Percentiles rank a stretch among this genome's conserved stretches.
These are phyloP conservation scores for Rambutsinella grinnellia DNA, from an alignment of 2,888 invertebrate species.

Conservation along the genomic window DNA sequence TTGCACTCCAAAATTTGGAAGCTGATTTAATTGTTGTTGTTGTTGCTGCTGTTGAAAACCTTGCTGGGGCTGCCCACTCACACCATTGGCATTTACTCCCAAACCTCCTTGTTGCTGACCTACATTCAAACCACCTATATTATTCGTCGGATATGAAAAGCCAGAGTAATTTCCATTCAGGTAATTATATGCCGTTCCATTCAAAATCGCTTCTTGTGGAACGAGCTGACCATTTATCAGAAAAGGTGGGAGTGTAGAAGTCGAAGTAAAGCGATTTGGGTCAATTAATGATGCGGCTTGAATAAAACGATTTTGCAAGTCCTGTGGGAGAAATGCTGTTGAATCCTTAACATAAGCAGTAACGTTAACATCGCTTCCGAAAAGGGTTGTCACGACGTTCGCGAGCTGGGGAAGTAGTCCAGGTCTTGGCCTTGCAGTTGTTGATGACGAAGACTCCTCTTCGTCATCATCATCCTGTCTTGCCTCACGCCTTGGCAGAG, in stretches of 20 bases:
- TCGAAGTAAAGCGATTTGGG: conserved; percentile 45
- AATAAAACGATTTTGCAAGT: conserved; percentile 57
- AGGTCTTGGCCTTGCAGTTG: conserved; percentile 10
- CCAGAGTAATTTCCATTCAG: not conserved
- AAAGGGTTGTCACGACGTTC: conserved; percentile 59
- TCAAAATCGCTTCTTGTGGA: not conserved
- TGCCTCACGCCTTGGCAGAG: not conserved
- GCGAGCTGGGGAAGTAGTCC: conserved; percentile 53
- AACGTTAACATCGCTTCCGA: conserved; percentile 62
- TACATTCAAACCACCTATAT: not conserved
- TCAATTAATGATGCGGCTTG: conserved; percentile 61
- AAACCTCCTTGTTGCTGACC: not conserved
- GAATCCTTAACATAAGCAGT: conserved; percentile 62
- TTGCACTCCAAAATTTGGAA: too few relatives aligned
- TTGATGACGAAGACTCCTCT: not conserved
- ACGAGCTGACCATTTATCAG: conserved; percentile 17
- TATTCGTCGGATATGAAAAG: conserved; percentile 5
- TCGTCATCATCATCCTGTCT: conserved; percentile 32
- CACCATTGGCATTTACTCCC: not conserved
- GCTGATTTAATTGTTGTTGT: too few relatives aligned
- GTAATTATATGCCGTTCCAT: not conserved
- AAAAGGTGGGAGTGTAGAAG: conserved; percentile 14
- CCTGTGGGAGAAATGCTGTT: conserved; percentile 54
- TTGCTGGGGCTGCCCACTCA: not conserved
- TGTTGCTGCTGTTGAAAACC: not conserved